Conservation (phyloP, 2,888 invertebrate species). For the Melangyna quadrimaculata region DNA sequence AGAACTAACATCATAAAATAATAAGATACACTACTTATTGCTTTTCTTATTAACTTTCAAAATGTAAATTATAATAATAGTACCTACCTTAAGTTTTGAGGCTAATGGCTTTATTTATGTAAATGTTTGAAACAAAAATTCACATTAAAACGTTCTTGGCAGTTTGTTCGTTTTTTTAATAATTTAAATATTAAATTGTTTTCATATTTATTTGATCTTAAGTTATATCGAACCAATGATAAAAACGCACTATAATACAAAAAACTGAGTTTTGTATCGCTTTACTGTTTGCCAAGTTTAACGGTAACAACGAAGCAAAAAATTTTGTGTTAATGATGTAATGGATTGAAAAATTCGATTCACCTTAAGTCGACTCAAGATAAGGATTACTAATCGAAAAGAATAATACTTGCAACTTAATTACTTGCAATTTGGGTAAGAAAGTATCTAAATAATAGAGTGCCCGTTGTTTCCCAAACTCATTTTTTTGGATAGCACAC, state of each 20-base stretch:
- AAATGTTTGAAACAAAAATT: not conserved
- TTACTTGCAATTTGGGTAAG: too few species aligned
- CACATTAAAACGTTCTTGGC: not conserved
- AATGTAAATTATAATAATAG: conserved; percentile 2
- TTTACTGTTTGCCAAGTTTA: not conserved
- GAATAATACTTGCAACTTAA: too few species aligned
- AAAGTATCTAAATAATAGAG: too few species aligned
- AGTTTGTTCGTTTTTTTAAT: conserved; percentile 6
- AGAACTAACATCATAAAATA: not conserved
- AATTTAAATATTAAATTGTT: not conserved
- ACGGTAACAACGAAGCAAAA: not conserved
- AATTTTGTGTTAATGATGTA: too few species aligned
- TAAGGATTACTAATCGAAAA: too few species aligned
- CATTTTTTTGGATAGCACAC: too few species aligned
- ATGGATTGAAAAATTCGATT: too few species aligned
- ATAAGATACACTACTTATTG: conserved; percentile 17
- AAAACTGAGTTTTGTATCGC: not conserved
- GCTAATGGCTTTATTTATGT: not conserved
- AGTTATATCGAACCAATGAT: too few species aligned
- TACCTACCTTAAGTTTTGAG: not conserved
- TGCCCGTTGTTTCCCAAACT: too few species aligned
- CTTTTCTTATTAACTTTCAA: conserved; percentile 7
- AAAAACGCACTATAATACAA: too few species aligned
- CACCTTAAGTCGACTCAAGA: too few species aligned
- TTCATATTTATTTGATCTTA: too few species aligned